Evolutionary conservation across 2,888 invertebrate species (phyloP).

Genomic region (Spodoptera exigua): DNA sequence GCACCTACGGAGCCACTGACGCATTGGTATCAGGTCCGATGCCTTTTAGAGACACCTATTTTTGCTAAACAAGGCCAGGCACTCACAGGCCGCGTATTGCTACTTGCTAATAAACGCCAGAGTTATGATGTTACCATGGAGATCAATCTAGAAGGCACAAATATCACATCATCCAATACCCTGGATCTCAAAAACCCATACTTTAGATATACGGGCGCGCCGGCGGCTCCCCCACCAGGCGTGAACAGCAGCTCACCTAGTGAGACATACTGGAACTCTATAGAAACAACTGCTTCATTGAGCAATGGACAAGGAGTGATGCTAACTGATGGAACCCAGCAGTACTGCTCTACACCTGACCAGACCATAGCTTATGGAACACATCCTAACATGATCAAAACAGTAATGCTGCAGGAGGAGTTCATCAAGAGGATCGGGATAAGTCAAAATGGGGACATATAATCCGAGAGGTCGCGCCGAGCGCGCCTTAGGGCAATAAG

Average conservation of each 20-base stretch:
- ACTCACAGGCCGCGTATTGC: conserved; percentile 95
- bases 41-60: conserved; percentile 97
- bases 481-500: conserved; percentile 87
- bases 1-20: conserved; percentile 99
- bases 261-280: conserved; percentile 96
- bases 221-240: conserved; percentile 97
- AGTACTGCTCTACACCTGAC: conserved; percentile 82
- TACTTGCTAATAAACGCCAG: conserved; percentile 98
- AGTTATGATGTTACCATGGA: conserved; percentile 99
- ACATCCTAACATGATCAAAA: conserved; percentile 86
- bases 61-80: conserved; percentile 98
- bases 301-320: conserved; percentile 84
- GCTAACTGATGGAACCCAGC: conserved; percentile 80
- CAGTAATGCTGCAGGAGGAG: conserved; percentile 87
- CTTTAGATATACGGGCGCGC: conserved; percentile 98
- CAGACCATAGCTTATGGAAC: conserved; percentile 79
- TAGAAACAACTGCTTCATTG: conserved; percentile 92
- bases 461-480: conserved; percentile 86
- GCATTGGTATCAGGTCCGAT: conserved; percentile 99
- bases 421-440: conserved; percentile 88
- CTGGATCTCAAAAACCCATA: conserved; percentile 99
- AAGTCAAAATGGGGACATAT: conserved; percentile 88
- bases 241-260: conserved; percentile 97
- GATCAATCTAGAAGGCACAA: conserved; percentile 96
- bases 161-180: conserved; percentile 95